Percentiles rank a stretch among this genome's conserved stretches.
These are phyloP conservation scores for Polyommatus iphigenia DNA, from an alignment of 2,888 invertebrate genomes.

Conservation along the genomic window DNA sequence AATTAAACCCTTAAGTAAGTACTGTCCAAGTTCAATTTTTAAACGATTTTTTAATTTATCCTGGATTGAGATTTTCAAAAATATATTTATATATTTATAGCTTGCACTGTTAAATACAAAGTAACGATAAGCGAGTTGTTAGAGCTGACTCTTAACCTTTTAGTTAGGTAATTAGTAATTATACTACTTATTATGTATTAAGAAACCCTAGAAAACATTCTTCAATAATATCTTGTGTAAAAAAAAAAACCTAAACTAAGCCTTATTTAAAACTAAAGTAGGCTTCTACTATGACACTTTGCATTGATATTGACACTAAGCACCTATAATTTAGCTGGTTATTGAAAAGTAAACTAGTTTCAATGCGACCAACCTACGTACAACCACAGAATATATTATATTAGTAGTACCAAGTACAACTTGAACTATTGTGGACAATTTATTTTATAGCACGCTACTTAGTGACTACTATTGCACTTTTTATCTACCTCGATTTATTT, in stretches of 20 bases:
- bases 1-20: too few species aligned
- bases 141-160: too few species aligned
- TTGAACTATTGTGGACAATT: slow-evolving; percentile 2
- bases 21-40: too few species aligned
- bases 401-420: too few species aligned
- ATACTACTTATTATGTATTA: too few species aligned
- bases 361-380: slow-evolving; percentile 6
- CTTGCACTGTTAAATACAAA: too few species aligned
- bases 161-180: not conserved
- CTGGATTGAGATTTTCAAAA: too few species aligned
- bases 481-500: not conserved
- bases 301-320: slow-evolving; percentile 1
- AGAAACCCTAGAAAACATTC: not conserved
- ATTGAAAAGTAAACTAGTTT: slow-evolving; percentile 3
- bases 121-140: too few species aligned
- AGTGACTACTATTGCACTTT: not conserved
- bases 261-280: not conserved
- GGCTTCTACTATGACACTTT: slow-evolving; percentile 2
- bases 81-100: too few species aligned
- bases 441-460: not conserved
- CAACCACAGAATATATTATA: too few species aligned
- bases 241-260: not conserved
- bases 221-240: not conserved
- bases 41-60: too few species aligned
- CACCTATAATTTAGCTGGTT: not conserved